A percentile compares a stretch with the other conserved stretches of the same genome.
Evolutionary conservation across 2,888 invertebrate genomes (phyloP).

Genomic region (Aphodius sticticus): DNA sequence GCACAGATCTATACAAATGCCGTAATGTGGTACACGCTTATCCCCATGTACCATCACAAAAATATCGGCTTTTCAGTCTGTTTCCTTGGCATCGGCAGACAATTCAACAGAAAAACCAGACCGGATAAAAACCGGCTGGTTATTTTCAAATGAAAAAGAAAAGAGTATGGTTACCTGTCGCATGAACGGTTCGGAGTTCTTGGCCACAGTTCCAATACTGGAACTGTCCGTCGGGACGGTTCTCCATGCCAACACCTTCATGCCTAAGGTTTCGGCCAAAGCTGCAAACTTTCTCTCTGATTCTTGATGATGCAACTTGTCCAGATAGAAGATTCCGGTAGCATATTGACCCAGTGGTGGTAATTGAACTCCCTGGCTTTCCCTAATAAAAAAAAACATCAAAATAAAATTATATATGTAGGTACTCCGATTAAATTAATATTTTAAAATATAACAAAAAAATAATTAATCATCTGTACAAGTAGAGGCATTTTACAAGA

Average conservation of each 20-base stretch:
- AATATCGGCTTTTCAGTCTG: no score
- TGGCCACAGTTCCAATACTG: constrained; percentile 90
- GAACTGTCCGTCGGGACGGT: constrained; percentile 88
- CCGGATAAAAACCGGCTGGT: no score
- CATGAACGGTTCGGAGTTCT: constrained; percentile 94
- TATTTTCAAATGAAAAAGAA: constrained; percentile 41
- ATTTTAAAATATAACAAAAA: no score
- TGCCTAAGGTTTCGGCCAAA: constrained; percentile 80
- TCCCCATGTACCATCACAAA: no score
- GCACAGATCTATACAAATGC: no score
- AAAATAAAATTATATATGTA: background rate
- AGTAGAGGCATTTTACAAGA: no score
- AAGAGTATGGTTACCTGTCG: constrained; percentile 75
- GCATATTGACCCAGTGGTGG: constrained; percentile 92
- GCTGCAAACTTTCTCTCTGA: constrained; percentile 83
- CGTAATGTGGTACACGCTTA: no score
- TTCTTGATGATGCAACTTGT: constrained; percentile 80
- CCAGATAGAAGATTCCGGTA: constrained; percentile 95
- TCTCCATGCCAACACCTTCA: constrained; percentile 92
- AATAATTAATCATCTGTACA: no score
- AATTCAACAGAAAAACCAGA: no score
- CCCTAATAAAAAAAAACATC: constrained; percentile 63
- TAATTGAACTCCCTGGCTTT: constrained; percentile 80
- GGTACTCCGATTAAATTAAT: no score
- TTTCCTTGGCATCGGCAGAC: no score